phyloP scores from a whole-genome alignment of 2,113 vertebrate species.

The Chrysemys picta region DNA sequence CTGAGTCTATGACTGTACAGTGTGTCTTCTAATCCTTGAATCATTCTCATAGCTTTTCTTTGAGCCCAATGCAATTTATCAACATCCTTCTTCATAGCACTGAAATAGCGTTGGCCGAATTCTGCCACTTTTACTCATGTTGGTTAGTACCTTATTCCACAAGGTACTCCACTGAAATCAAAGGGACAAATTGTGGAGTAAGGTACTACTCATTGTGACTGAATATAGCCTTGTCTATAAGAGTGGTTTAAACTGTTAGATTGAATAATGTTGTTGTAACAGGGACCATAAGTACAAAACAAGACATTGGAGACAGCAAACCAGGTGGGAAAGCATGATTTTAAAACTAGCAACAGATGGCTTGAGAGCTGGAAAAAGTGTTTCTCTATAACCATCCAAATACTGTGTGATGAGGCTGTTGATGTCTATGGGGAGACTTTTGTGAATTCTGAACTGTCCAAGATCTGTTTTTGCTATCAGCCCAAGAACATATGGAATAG shows the following conservation, averaged over 20 bases:
- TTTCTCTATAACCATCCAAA: neutral
- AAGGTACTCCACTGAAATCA: neutral
- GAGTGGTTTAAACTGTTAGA: neutral
- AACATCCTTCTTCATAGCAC: accelerated
- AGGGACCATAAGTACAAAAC: neutral
- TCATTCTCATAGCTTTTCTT: neutral
- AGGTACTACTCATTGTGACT: neutral
- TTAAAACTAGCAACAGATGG: neutral
- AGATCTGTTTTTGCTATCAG: neutral
- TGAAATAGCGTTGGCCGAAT: neutral
- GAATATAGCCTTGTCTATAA: neutral
- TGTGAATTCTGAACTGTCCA: neutral
- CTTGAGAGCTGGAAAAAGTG: neutral
- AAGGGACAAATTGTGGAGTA: neutral
- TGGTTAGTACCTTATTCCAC: neutral
- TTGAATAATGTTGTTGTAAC: neutral
- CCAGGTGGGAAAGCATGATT: neutral
- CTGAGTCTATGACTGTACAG: neutral
- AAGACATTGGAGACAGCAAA: neutral
- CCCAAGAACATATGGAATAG: accelerated
- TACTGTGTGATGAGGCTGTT: neutral
- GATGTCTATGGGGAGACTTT: neutral
- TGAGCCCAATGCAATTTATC: neutral
- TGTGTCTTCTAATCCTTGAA: neutral
- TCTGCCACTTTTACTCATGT: neutral